A percentile compares a stretch with the other conserved stretches of the same genome.
Evolutionary conservation across 2,113 vertebrate genomes (phyloP).

Genomic region (Menura novaehollandiae): DNA sequence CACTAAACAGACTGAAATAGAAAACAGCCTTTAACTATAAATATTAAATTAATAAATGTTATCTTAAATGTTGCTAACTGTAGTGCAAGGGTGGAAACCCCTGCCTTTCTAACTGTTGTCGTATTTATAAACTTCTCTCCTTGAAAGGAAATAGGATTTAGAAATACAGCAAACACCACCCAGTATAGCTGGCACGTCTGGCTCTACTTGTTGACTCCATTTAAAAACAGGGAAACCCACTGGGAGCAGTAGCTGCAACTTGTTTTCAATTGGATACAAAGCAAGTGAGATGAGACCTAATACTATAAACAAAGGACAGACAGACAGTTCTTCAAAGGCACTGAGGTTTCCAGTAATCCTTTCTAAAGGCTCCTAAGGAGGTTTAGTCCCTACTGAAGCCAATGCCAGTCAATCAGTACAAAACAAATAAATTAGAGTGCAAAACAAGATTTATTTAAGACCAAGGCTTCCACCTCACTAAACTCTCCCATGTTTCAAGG

Average conservation of each 20-base stretch:
- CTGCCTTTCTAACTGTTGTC: neutral
- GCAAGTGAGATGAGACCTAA: slow-evolving; percentile 1
- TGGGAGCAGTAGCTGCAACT: slow-evolving; percentile 11
- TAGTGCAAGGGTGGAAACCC: neutral
- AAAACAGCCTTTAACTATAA: neutral
- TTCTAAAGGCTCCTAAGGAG: slow-evolving; percentile 34
- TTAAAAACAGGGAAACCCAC: neutral
- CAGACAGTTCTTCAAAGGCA: slow-evolving; percentile 1
- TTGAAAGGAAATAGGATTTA: neutral
- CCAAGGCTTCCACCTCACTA: neutral
- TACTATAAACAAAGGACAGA: neutral
- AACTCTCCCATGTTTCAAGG: neutral
- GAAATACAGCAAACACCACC: neutral
- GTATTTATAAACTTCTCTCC: neutral
- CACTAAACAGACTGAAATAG: neutral
- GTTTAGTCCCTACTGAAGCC: slow-evolving; percentile 13
- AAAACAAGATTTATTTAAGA: neutral
- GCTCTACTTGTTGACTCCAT: neutral
- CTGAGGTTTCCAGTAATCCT: slow-evolving; percentile 2
- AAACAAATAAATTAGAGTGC: neutral
- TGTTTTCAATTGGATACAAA: slow-evolving; percentile 20
- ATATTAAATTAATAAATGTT: neutral
- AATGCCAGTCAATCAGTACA: neutral
- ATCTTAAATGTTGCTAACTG: neutral
- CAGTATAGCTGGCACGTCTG: neutral